Conservation (phyloP, 2,888 invertebrate genomes). For the Tachina grossa region DNA sequence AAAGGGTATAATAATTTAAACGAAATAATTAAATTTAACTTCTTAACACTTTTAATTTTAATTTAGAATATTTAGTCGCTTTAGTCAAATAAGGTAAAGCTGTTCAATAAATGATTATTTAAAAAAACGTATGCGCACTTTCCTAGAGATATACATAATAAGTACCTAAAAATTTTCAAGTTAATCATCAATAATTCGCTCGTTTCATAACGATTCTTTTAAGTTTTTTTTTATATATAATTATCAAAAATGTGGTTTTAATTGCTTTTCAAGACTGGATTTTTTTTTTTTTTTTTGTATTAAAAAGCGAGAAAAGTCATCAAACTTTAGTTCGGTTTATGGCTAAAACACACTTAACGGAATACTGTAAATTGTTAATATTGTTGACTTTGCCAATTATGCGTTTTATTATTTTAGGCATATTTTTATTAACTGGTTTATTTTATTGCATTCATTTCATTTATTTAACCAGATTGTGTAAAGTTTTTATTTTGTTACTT, state of each 20-base stretch:
- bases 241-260: not conserved
- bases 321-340: conserved; percentile 54
- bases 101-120: no score
- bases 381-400: conserved; percentile 43
- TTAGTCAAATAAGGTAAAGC: no score
- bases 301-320: conserved; percentile 39
- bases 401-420: conserved; percentile 26
- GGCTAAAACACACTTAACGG: conserved; percentile 47
- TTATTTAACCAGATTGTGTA: conserved; percentile 11
- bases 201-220: not conserved
- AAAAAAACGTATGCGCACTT: no score
- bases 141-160: no score
- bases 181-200: not conserved
- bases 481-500: not conserved
- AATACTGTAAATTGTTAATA: conserved; percentile 26
- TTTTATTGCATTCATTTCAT: conserved; percentile 4
- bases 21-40: no score
- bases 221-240: not conserved
- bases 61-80: no score
- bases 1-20: no score
- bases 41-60: no score
- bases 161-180: no score
- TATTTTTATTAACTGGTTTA: conserved; percentile 39
- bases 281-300: not conserved
- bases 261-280: not conserved